phyloP scores from a whole-genome alignment of 2,797 vertebrate species.

The Pantherophis vulpinus region DNA sequence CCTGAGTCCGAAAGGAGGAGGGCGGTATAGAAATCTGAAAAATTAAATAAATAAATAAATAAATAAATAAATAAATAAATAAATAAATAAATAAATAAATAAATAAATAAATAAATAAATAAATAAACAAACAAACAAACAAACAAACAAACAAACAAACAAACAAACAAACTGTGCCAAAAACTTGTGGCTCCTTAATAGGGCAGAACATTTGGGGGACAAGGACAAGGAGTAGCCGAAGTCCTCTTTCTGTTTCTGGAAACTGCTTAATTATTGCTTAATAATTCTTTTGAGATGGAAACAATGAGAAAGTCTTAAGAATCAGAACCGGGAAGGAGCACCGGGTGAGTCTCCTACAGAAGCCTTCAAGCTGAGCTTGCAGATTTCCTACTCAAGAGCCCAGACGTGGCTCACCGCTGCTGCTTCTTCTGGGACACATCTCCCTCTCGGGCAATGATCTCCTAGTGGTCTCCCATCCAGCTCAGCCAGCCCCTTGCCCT shows the following conservation, averaged over 20 bases:
- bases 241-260: neutral
- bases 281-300: neutral
- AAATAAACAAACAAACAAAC: no score
- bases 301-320: neutral
- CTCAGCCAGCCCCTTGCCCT: neutral
- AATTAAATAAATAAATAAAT: no score
- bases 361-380: neutral
- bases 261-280: neutral
- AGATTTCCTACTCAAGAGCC: neutral
- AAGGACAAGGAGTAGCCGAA: neutral
- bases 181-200: neutral
- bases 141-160: no score
- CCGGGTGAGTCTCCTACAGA: neutral
- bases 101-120: no score
- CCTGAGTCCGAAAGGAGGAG: no score
- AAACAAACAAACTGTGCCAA: no score
- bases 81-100: no score
- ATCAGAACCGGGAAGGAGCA: neutral
- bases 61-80: no score
- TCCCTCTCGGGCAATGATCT: neutral
- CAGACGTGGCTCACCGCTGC: fast-evolving
- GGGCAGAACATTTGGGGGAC: neutral
- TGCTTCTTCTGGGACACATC: neutral
- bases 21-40: no score
- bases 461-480: neutral